phyloP scores from a whole-genome alignment of 2,797 vertebrate genomes.

The Pelodytes ibericus region DNA sequence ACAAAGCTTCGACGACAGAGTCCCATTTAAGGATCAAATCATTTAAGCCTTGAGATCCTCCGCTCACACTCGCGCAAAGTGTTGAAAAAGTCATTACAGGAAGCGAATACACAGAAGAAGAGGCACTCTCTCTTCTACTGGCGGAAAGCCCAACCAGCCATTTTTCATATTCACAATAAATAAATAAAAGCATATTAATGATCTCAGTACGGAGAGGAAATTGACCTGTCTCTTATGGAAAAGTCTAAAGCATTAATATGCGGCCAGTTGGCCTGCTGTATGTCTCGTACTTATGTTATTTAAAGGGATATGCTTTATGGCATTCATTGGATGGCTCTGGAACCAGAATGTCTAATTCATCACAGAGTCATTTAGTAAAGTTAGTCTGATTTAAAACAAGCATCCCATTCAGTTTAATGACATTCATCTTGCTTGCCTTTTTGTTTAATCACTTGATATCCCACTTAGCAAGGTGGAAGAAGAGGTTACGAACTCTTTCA shows the following conservation, averaged over 20 bases:
- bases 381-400: too few relatives aligned
- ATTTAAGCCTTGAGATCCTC: slow-evolving; percentile 16
- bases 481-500: too few relatives aligned
- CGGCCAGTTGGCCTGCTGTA: slow-evolving; percentile 24
- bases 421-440: too few relatives aligned
- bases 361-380: slow-evolving; percentile 9
- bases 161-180: slow-evolving; percentile 49
- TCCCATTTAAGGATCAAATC: slow-evolving; percentile 1
- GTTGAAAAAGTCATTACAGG: slow-evolving; percentile 42
- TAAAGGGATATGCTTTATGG: slow-evolving; percentile 4
- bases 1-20: background rate
- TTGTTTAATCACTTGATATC: too few relatives aligned
- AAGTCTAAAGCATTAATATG: slow-evolving; percentile 30
- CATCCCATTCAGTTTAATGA: too few relatives aligned
- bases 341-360: slow-evolving; percentile 13
- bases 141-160: slow-evolving; percentile 55
- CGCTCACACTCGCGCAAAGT: background rate
- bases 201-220: slow-evolving; percentile 30
- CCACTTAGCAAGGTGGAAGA: too few relatives aligned
- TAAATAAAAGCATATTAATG: slow-evolving; percentile 52
- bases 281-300: slow-evolving; percentile 17
- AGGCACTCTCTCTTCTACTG: slow-evolving; percentile 54
- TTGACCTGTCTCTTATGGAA: slow-evolving; percentile 25
- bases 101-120: slow-evolving; percentile 42
- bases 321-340: background rate